phyloP scores from a whole-genome alignment of 1,140 invertebrate genomes.

The Calosoma granatense region DNA sequence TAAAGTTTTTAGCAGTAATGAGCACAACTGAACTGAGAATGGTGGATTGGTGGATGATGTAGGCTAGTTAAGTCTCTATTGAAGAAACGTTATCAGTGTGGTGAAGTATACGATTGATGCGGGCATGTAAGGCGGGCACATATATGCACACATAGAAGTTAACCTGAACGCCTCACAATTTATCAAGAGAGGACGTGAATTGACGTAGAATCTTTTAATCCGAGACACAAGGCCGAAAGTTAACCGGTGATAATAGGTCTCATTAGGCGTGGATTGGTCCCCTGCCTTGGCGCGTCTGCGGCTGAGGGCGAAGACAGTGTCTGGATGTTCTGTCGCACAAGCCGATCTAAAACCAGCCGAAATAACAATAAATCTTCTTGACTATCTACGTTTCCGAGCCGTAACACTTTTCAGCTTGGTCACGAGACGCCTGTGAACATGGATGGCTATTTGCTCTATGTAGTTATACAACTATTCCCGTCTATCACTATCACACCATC shows the following conservation, averaged over 20 bases:
- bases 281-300: conserved; percentile 12
- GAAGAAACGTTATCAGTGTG: too few species aligned
- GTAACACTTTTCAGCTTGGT: neutral
- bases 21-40: too few species aligned
- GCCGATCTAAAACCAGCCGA: conserved; percentile 25
- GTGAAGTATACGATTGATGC: too few species aligned
- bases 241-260: conserved; percentile 29
- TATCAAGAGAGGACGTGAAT: neutral
- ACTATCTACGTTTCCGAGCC: neutral
- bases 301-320: neutral
- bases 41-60: too few species aligned
- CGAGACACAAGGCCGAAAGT: conserved; percentile 5
- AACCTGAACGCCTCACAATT: too few species aligned
- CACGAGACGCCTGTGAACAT: neutral
- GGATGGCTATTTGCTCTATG: too few species aligned
- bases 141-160: too few species aligned
- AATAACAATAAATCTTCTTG: conserved; percentile 30
- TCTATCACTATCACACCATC: too few species aligned
- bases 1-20: too few species aligned
- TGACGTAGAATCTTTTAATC: conserved; percentile 5
- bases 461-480: too few species aligned
- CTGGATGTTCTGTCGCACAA: neutral
- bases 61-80: too few species aligned
- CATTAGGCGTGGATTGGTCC: conserved; percentile 29
- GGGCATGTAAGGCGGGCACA: too few species aligned